Conservation (phyloP, 2,113 vertebrate genomes). For the Syngnathus floridae region DNA sequence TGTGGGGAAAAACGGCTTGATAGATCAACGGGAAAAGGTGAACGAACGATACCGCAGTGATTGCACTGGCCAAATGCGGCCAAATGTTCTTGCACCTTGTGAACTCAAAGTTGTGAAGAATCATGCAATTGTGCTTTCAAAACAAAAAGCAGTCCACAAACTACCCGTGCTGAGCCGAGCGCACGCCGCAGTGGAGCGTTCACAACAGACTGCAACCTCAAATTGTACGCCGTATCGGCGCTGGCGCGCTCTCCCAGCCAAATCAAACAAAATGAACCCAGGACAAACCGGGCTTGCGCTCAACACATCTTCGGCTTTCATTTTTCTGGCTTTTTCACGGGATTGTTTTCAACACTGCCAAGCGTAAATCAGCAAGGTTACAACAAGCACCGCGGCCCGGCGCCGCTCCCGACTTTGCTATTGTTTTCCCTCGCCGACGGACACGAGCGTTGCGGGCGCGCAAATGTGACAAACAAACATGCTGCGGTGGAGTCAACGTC, state of each 20-base stretch:
- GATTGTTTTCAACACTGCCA: slow-evolving; percentile 18
- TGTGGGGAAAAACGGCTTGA: neutral
- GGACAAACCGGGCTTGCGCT: slow-evolving; percentile 20
- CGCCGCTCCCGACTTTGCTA: neutral
- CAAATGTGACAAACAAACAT: neutral
- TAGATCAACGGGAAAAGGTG: neutral
- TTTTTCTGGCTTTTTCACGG: slow-evolving; percentile 11
- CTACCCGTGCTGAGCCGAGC: neutral
- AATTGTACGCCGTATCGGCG: slow-evolving; percentile 23
- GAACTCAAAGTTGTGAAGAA: slow-evolving; percentile 14
- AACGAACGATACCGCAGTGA: neutral
- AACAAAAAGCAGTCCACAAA: neutral
- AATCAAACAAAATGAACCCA: slow-evolving; percentile 25
- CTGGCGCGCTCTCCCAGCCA: slow-evolving; percentile 24
- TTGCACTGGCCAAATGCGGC: neutral
- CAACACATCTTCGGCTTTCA: slow-evolving; percentile 13
- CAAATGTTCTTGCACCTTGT: neutral
- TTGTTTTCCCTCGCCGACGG: neutral
- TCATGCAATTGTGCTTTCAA: slow-evolving; percentile 12
- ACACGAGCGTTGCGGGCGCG: neutral
- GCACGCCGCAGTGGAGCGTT: neutral
- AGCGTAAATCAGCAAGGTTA: slow-evolving; percentile 19
- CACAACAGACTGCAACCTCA: slow-evolving; percentile 6
- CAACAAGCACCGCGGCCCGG: neutral
- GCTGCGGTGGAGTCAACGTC: neutral